Conservation (phyloP, 2,888 invertebrate genomes). For the Pachycephus smyrnensis region DNA sequence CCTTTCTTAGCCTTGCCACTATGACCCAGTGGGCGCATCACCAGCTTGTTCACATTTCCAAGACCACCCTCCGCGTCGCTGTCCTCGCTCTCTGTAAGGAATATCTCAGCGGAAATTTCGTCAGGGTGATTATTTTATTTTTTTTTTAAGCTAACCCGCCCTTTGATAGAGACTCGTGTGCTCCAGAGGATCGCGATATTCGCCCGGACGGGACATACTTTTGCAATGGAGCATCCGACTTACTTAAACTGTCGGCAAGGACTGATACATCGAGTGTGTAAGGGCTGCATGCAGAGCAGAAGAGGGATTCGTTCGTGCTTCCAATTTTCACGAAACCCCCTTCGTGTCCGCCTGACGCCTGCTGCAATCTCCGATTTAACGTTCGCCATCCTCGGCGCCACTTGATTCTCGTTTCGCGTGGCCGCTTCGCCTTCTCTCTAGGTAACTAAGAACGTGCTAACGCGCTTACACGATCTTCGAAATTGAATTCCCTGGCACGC, state of each 20-base stretch:
- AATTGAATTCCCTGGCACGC: not conserved
- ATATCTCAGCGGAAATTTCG: not conserved
- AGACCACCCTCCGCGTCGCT: constrained; percentile 94
- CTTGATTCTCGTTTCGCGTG: not conserved
- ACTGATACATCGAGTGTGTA: not conserved
- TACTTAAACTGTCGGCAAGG: not conserved
- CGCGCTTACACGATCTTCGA: not conserved
- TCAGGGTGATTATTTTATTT: not conserved
- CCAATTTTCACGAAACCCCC: constrained; percentile 1
- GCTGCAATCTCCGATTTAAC: not conserved
- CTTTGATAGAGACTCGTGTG: constrained; percentile 63
- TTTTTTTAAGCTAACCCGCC: constrained; percentile 49
- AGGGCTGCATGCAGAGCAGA: not conserved
- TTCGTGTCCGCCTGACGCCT: constrained; percentile 1
- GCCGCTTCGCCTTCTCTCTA: not conserved
- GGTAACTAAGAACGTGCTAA: not conserved
- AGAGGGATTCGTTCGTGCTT: constrained; percentile 2
- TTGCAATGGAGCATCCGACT: not conserved
- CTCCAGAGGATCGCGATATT: constrained; percentile 62
- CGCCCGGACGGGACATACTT: constrained; percentile 46
- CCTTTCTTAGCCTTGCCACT: constrained; percentile 96
- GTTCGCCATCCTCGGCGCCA: not conserved
- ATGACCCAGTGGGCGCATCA: constrained; percentile 90
- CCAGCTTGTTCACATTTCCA: constrained; percentile 90
- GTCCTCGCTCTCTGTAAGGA: constrained; percentile 83